Evolutionary conservation across 2,113 vertebrate genomes (phyloP).

Genomic region (Xenopus tropicalis): DNA sequence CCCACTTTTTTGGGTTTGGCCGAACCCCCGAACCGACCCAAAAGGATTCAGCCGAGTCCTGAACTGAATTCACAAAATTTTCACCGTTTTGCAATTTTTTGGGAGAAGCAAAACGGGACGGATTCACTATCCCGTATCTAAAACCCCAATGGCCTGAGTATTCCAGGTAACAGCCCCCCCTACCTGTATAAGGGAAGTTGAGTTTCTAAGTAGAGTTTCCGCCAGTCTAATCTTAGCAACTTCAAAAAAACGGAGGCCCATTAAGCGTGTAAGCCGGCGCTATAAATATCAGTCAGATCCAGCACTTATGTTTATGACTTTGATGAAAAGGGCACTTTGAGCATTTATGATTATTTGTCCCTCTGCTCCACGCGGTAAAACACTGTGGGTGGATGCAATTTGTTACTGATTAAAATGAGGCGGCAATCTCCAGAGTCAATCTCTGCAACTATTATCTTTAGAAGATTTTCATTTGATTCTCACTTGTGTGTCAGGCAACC

Average conservation of each 20-base stretch:
- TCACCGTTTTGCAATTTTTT: too few relatives aligned
- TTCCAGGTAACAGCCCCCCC: too few relatives aligned
- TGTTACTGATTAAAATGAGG: slow-evolving; percentile 1
- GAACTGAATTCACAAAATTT: too few relatives aligned
- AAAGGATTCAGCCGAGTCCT: too few relatives aligned
- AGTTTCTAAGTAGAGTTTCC: too few relatives aligned
- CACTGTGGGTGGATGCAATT: not conserved
- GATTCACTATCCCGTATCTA: too few relatives aligned
- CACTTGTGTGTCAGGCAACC: not conserved
- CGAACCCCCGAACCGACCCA: too few relatives aligned
- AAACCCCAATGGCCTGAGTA: too few relatives aligned
- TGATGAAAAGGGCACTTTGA: not conserved
- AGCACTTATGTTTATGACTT: slow-evolving; percentile 2
- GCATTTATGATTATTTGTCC: not conserved
- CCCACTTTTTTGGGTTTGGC: too few relatives aligned
- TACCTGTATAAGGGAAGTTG: too few relatives aligned
- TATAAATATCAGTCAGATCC: not conserved
- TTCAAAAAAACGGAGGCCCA: not conserved
- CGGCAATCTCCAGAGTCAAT: not conserved
- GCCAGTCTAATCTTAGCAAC: not conserved
- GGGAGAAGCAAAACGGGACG: too few relatives aligned
- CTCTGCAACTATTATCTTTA: not conserved
- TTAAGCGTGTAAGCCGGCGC: not conserved
- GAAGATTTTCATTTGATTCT: not conserved
- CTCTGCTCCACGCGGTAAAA: not conserved